These are phyloP conservation scores for Charadrius vociferus DNA, from an alignment of 2,113 vertebrate species.

Conservation along the genomic window DNA sequence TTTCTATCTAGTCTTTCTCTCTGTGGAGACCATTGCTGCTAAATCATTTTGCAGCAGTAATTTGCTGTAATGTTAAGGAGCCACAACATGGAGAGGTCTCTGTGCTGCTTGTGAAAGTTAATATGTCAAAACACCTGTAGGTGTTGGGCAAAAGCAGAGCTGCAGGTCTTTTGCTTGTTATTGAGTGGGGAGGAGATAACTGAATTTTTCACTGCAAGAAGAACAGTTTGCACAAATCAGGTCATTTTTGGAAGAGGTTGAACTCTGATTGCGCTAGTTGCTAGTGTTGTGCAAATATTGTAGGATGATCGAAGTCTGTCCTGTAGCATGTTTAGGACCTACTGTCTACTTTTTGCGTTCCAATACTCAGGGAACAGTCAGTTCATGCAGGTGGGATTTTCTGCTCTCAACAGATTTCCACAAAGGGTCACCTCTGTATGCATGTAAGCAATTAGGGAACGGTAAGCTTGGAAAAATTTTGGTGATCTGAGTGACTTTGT, in stretches of 20 bases:
- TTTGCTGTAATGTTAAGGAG: not conserved
- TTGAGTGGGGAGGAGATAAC: not conserved
- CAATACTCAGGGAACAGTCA: not conserved
- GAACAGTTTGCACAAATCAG: not conserved
- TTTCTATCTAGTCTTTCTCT: not conserved
- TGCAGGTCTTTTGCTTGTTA: not conserved
- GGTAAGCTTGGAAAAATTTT: not conserved
- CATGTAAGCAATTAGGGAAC: not conserved
- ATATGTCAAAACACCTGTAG: not conserved
- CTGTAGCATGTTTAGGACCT: not conserved
- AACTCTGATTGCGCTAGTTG: not conserved
- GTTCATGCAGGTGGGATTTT: not conserved
- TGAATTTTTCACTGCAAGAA: not conserved
- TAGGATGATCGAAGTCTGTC: not conserved
- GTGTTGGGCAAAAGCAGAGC: not conserved
- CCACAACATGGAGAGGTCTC: not conserved
- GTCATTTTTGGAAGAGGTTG: not conserved
- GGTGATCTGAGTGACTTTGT: not conserved
- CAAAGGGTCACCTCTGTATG: not conserved
- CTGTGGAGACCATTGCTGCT: not conserved
- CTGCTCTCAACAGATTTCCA: not conserved
- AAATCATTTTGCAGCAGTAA: not conserved
- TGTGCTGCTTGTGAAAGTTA: not conserved
- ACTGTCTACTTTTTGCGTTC: not conserved
- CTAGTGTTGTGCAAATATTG: not conserved